phyloP scores from a whole-genome alignment of 2,888 invertebrate genomes.

The Slavum lentiscoides region DNA sequence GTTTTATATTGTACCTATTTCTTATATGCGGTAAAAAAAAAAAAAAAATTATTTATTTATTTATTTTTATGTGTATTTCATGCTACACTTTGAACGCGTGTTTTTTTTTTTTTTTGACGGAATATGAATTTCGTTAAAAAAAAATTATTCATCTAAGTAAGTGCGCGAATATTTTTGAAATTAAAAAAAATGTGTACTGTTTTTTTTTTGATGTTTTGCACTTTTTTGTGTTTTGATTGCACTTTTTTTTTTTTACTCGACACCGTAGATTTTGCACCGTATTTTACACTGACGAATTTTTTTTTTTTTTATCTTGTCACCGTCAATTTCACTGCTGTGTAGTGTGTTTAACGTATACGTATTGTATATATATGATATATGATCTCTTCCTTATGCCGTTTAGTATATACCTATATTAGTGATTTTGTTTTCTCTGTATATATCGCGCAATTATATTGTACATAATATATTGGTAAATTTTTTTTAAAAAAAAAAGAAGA shows the following conservation, averaged over 20 bases:
- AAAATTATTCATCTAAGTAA: constrained; percentile 40
- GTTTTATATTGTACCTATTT: neutral
- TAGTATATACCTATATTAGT: constrained; percentile 27
- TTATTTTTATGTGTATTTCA: constrained; percentile 42
- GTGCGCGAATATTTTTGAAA: constrained; percentile 46
- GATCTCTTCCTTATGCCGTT: constrained; percentile 28
- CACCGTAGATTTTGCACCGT: constrained; percentile 48
- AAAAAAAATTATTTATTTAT: constrained; percentile 26
- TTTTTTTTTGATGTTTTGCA: constrained; percentile 42
- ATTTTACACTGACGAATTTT: neutral
- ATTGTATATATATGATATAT: neutral
- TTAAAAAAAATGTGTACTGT: constrained; percentile 31
- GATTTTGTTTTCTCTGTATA: constrained; percentile 1
- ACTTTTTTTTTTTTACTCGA: constrained; percentile 4
- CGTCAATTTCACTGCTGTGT: constrained; percentile 15
- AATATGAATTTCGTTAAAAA: constrained; percentile 28
- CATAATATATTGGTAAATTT: neutral
- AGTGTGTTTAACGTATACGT: constrained; percentile 20
- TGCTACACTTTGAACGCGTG: constrained; percentile 33
- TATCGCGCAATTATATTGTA: neutral
- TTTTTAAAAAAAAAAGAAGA: too few species aligned
- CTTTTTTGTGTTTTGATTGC: constrained; percentile 52
- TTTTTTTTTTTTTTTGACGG: constrained; percentile 21
- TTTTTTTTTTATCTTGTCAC: neutral
- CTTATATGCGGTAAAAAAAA: neutral